Evolutionary conservation across 2,888 invertebrate species (phyloP), one percentile per base, ranked within the genome.

Genomic region (Ellobium chinense): DNA sequence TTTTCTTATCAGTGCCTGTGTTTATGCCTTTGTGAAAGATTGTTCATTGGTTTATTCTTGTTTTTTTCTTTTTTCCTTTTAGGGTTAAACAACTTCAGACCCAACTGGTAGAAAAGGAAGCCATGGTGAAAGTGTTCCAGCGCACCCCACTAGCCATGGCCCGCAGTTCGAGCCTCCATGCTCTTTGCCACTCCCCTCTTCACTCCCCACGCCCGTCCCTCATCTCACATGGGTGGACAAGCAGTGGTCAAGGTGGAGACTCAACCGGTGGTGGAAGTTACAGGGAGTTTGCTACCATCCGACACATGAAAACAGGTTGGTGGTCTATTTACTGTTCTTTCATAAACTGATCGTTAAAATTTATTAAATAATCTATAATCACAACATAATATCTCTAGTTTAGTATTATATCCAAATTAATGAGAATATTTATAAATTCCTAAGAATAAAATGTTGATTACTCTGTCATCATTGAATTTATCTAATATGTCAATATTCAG

Each of bases 91-190:
- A 97, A 92, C 93, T 97, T 84, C 97, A 97, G 93, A 96, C 97
- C 3, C 96, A 97, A 91, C 94, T 97, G 79, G 96, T 97, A 0
- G 97, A 97, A 92, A 95, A 96, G 80, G 97, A 98, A 91, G 97
- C 97, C 0, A 97, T 97, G 96, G 97, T 98, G 87, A 95, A 96
- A 88, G 97, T 97, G 31, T 94, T 97, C 62, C 97, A 97, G 93
- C 90, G 92, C 36, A 92, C 93, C 54, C 91, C 93, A 0, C 89
- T 92, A 82, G 89, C 89, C 34, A 90, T 92, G 85, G 89, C 89
- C 14, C 88, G 91, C 3, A 89, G 90, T 63, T 89, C 89, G 78
- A 91, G 91, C 78, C 88, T 91, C 18, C 89, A 79, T 46, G 72
- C 73, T 39, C 85, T 92, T 27, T 88, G 89, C 78, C 87, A 87